These are phyloP conservation scores for Hydropsyche tenuis DNA, from an alignment of 1,140 invertebrate genomes.

Conservation along the genomic window DNA sequence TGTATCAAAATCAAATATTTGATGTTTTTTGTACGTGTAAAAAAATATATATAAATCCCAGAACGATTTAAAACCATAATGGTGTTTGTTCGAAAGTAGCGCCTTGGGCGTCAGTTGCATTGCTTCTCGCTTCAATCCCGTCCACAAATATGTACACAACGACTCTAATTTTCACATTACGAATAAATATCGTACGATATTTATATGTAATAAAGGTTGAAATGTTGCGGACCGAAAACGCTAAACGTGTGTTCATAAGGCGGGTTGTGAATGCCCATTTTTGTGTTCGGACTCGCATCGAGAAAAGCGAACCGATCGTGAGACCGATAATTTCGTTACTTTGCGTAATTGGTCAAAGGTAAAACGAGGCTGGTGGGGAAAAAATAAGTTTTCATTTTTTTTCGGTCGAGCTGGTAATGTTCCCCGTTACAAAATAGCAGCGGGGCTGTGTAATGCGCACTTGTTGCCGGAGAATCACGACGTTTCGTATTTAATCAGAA, in stretches of 20 bases:
- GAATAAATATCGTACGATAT: neutral
- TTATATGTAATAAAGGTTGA: too few species aligned
- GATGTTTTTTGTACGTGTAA: neutral
- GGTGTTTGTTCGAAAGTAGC: neutral
- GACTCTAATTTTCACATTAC: conserved; percentile 12
- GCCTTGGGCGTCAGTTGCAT: neutral
- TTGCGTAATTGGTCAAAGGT: conserved; percentile 34
- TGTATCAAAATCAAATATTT: neutral
- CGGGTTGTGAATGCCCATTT: neutral
- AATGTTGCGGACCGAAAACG: too few species aligned
- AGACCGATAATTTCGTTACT: conserved; percentile 32
- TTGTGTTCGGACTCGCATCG: neutral
- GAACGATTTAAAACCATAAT: too few species aligned
- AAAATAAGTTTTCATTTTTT: conserved; percentile 6
- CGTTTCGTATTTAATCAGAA: conserved; percentile 46
- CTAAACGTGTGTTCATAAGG: neutral
- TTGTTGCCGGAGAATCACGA: conserved; percentile 43
- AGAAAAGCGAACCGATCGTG: conserved; percentile 1
- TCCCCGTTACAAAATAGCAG: conserved; percentile 27
- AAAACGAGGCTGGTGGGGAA: neutral
- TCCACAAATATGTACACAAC: conserved; percentile 3
- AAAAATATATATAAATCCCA: too few species aligned
- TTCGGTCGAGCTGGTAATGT: conserved; percentile 23
- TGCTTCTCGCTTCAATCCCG: neutral
- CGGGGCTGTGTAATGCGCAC: conserved; percentile 30